Evolutionary conservation across 2,113 vertebrate genomes (phyloP).

Genomic region (Amphilophus citrinellus): DNA sequence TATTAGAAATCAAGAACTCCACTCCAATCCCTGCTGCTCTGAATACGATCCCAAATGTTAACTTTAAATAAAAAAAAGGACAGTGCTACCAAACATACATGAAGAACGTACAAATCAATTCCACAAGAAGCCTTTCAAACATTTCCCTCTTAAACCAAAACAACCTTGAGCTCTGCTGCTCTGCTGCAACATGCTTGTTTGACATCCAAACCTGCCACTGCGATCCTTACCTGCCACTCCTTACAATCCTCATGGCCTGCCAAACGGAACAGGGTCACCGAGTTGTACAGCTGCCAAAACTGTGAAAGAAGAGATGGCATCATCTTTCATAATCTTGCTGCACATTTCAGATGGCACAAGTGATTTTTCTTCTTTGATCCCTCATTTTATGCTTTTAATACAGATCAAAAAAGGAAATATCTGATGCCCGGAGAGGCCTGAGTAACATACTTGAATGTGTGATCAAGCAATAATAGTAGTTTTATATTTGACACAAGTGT

Average conservation of each 20-base stretch:
- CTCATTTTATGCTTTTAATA: not conserved
- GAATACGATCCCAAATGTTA: not conserved
- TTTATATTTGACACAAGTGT: not conserved
- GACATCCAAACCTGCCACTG: not conserved
- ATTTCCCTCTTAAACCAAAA: not conserved
- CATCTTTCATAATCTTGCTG: constrained; percentile 5
- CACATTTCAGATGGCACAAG: not conserved
- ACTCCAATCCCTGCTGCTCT: too few relatives aligned
- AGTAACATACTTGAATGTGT: not conserved
- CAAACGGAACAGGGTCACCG: constrained; percentile 90
- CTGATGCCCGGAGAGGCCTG: not conserved
- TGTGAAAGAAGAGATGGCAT: constrained; percentile 64
- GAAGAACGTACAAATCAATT: not conserved
- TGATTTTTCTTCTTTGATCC: not conserved
- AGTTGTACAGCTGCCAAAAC: constrained; percentile 99
- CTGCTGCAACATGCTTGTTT: not conserved
- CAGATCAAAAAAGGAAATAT: not conserved
- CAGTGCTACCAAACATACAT: not conserved
- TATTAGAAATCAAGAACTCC: too few relatives aligned
- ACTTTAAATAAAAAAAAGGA: not conserved
- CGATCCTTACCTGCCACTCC: constrained; percentile 92
- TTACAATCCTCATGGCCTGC: constrained; percentile 90
- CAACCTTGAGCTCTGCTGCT: not conserved
- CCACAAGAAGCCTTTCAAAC: not conserved
- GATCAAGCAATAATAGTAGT: not conserved